Evolutionary conservation across 2,113 vertebrate genomes (phyloP).

Genomic region (Dasyurus viverrinus): DNA sequence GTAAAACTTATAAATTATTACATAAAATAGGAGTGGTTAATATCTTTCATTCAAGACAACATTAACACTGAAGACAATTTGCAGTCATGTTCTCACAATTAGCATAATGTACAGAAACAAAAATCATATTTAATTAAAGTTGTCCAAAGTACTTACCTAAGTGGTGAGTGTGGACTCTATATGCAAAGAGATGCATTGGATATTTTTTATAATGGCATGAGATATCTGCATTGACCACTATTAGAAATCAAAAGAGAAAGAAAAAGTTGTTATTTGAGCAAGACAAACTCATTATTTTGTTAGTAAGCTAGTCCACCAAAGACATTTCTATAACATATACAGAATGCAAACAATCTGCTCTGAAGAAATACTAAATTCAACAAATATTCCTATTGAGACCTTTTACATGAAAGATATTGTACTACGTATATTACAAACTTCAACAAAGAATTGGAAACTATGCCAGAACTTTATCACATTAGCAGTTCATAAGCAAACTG

Average conservation of each 20-base stretch:
- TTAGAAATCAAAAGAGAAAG: slow-evolving; percentile 65
- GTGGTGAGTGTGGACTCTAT: slow-evolving; percentile 95
- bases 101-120: neutral
- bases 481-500: slow-evolving; percentile 6
- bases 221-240: slow-evolving; percentile 94
- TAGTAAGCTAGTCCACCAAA: neutral
- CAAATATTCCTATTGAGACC: neutral
- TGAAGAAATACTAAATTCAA: neutral
- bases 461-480: neutral
- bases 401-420: neutral
- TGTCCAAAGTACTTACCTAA: slow-evolving; percentile 88
- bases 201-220: slow-evolving; percentile 92
- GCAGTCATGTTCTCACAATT: neutral
- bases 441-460: neutral
- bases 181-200: slow-evolving; percentile 97
- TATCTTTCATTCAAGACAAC: neutral
- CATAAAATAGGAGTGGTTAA: neutral
- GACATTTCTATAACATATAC: neutral
- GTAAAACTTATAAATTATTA: slow-evolving; percentile 5
- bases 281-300: slow-evolving; percentile 32
- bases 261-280: slow-evolving; percentile 46
- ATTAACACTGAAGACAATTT: slow-evolving; percentile 22
- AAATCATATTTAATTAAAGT: neutral
- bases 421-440: neutral
- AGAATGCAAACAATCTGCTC: neutral